Percentiles rank a stretch among this genome's conserved stretches.
phyloP scores from a whole-genome alignment of 2,888 invertebrate species.

The Sabatieria punctata region DNA sequence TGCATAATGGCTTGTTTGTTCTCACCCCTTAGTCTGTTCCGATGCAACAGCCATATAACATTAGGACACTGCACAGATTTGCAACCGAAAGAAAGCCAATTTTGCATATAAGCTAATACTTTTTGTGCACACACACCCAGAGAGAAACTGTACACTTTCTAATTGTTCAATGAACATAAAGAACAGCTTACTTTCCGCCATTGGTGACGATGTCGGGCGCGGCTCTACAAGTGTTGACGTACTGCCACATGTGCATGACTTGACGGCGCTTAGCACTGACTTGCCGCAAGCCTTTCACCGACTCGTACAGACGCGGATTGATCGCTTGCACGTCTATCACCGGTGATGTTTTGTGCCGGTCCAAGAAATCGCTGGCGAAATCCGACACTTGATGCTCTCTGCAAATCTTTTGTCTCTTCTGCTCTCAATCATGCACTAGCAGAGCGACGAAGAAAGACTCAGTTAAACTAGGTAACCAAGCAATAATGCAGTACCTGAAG shows the following conservation, averaged over 20 bases:
- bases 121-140: too few species aligned
- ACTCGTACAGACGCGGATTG: conserved; percentile 46
- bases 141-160: too few species aligned
- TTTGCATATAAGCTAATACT: too few species aligned
- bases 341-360: conserved; percentile 56
- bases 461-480: too few species aligned
- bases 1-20: too few species aligned
- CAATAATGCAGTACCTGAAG: conserved; percentile 33
- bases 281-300: conserved; percentile 44
- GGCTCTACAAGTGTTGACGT: conserved; percentile 51
- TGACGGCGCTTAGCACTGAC: conserved; percentile 47
- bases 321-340: conserved; percentile 49
- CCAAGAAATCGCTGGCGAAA: conserved; percentile 55
- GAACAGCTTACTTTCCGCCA: conserved; percentile 7
- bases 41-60: too few species aligned
- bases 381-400: conserved; percentile 55
- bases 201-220: conserved; percentile 30
- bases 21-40: too few species aligned
- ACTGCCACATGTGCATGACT: conserved; percentile 50
- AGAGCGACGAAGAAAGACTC: too few species aligned
- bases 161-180: conserved; percentile 7
- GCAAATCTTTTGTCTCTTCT: too few species aligned
- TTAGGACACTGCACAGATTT: too few species aligned
- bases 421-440: too few species aligned
- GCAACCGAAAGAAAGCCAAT: too few species aligned